Conservation (phyloP, 1,140 invertebrate genomes). For the Bactericera cockerelli region DNA sequence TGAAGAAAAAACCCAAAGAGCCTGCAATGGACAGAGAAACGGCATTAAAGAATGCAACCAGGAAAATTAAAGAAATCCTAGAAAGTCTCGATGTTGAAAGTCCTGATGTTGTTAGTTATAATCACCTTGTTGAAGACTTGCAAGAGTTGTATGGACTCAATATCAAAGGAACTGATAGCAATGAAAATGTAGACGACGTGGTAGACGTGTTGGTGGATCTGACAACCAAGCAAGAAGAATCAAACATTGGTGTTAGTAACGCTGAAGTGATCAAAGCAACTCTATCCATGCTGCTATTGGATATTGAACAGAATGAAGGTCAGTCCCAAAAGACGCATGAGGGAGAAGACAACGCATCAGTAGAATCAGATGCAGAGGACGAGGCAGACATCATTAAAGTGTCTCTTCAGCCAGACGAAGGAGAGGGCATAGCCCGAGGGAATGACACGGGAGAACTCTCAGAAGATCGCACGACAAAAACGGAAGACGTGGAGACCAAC, state of each 20-base stretch:
- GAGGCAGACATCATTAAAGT: neutral
- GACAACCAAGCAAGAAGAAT: neutral
- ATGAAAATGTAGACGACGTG: neutral
- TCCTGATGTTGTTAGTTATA: neutral
- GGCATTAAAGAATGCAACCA: neutral
- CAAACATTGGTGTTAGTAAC: slow-evolving; percentile 1
- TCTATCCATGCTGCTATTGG: neutral
- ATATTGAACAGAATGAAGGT: neutral
- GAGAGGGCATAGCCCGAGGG: too few relatives aligned
- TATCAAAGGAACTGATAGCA: neutral
- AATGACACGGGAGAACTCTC: neutral
- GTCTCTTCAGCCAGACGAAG: neutral
- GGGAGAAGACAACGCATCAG: neutral
- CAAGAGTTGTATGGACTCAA: neutral
- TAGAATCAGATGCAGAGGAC: neutral
- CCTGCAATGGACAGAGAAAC: neutral
- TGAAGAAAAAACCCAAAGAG: neutral
- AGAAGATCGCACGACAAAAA: neutral
- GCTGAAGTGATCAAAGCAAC: slow-evolving; percentile 6
- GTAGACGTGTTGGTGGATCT: neutral
- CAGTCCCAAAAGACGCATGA: neutral
- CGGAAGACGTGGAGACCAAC: too few relatives aligned
- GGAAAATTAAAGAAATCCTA: slow-evolving; percentile 5
- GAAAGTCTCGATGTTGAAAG: neutral
- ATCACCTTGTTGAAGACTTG: neutral